Evolutionary conservation across 2,888 invertebrate species (phyloP).

Genomic region (Vandiemenella viatica): DNA sequence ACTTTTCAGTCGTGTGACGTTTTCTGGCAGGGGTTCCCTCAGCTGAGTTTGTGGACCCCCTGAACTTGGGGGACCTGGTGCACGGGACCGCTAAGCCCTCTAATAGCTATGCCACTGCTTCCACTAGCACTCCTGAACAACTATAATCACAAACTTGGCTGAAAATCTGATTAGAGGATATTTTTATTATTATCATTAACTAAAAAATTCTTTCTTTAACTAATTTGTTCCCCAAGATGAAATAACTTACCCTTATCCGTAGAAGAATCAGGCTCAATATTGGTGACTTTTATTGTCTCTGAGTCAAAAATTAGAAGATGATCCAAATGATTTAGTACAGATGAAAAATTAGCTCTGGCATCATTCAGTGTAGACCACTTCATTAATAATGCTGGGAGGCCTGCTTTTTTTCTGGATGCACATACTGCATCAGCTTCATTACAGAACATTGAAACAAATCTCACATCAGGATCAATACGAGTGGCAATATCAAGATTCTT

Average conservation of each 20-base stretch:
- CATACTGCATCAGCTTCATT: slow-evolving; percentile 1
- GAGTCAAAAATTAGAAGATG: background rate
- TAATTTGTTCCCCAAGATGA: too few relatives aligned
- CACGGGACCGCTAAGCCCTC: too few relatives aligned
- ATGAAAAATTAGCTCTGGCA: background rate
- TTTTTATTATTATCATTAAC: too few relatives aligned
- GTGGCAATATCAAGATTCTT: slow-evolving; percentile 2
- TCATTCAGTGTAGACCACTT: background rate
- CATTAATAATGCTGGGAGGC: background rate
- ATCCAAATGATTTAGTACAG: background rate
- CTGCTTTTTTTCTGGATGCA: background rate
- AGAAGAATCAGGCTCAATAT: background rate
- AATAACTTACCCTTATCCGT: background rate
- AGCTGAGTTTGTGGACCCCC: too few relatives aligned
- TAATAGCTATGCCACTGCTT: too few relatives aligned
- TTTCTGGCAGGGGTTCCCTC: too few relatives aligned
- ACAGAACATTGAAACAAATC: slow-evolving; percentile 4
- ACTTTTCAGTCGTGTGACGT: too few relatives aligned
- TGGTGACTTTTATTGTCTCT: background rate
- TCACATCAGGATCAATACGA: background rate
- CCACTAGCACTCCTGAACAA: too few relatives aligned
- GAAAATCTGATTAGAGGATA: too few relatives aligned
- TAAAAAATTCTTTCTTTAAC: too few relatives aligned
- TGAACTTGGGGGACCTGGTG: too few relatives aligned
- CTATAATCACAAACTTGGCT: too few relatives aligned